Conservation (phyloP, 2,797 vertebrate species). For the Arrhamphus sclerolepis region DNA sequence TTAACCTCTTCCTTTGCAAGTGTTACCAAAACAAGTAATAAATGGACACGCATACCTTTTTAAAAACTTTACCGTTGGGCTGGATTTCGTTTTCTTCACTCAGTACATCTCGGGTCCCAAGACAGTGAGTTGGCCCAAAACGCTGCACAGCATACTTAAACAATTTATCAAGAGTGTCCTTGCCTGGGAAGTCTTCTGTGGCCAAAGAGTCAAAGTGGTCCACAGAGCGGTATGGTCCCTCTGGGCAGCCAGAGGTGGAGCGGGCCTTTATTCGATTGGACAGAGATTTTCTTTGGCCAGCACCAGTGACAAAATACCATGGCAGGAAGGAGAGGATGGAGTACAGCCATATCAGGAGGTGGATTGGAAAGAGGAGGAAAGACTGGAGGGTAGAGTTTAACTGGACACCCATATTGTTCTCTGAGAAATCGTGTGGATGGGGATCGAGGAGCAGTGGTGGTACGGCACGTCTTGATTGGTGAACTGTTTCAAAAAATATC, state of each 20-base stretch:
- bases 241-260: slow-evolving; percentile 81
- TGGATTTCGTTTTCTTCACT: slow-evolving; percentile 96
- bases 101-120: slow-evolving; percentile 90
- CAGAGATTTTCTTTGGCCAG: slow-evolving; percentile 85
- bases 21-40: neutral
- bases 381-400: slow-evolving; percentile 78
- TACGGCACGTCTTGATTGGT: slow-evolving; percentile 10
- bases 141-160: slow-evolving; percentile 87
- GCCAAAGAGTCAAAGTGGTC: slow-evolving; percentile 89
- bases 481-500: slow-evolving; percentile 13
- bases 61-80: slow-evolving; percentile 94
- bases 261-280: slow-evolving; percentile 91
- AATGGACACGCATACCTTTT: slow-evolving; percentile 86
- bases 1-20: neutral
- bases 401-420: slow-evolving; percentile 84
- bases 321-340: slow-evolving; percentile 93
- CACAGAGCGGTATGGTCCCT: slow-evolving; percentile 92
- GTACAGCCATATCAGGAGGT: slow-evolving; percentile 93
- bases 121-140: slow-evolving; percentile 85
- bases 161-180: slow-evolving; percentile 93
- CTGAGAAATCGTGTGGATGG: slow-evolving; percentile 6
- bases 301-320: slow-evolving; percentile 95
- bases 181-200: slow-evolving; percentile 89
- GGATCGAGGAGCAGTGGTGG: slow-evolving; percentile 1
- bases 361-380: slow-evolving; percentile 89